Evolutionary conservation across 1,140 invertebrate species (phyloP).

Genomic region (Scaptodrosophila lebanonensis): DNA sequence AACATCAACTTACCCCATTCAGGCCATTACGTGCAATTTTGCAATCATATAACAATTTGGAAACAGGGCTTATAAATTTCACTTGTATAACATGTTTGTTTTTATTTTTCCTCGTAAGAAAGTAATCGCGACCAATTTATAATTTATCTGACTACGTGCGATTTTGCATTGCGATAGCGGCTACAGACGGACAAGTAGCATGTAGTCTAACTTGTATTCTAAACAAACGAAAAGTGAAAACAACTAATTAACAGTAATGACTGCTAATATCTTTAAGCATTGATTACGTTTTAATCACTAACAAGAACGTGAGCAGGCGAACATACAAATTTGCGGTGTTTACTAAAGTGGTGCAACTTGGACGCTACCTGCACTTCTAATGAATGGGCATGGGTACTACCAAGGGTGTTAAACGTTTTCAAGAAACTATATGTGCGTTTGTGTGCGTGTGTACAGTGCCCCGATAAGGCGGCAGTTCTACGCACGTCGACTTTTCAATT

Average conservation of each 20-base stretch:
- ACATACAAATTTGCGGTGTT: neutral
- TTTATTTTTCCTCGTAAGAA: too few relatives aligned
- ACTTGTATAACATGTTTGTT: too few relatives aligned
- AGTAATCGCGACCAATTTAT: too few relatives aligned
- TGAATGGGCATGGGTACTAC: neutral
- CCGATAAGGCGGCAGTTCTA: too few relatives aligned
- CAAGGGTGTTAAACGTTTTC: constrained; percentile 12
- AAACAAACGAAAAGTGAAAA: constrained; percentile 19
- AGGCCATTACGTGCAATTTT: too few relatives aligned
- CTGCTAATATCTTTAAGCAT: constrained; percentile 11
- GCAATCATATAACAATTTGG: too few relatives aligned
- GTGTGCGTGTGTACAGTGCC: too few relatives aligned
- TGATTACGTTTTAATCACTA: constrained; percentile 19
- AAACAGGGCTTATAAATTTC: too few relatives aligned
- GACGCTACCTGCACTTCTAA: neutral
- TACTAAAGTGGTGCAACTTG: neutral
- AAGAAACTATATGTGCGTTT: constrained; percentile 12
- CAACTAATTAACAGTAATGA: too few relatives aligned
- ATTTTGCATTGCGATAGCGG: constrained; percentile 26
- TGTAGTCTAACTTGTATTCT: neutral
- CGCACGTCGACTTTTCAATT: too few relatives aligned
- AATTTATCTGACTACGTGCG: constrained; percentile 35
- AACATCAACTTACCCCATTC: too few relatives aligned
- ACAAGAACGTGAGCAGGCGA: constrained; percentile 33
- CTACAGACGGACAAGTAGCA: neutral